Conservation (phyloP, 2,113 vertebrate genomes). For the Neolamprologus fasciatus region DNA sequence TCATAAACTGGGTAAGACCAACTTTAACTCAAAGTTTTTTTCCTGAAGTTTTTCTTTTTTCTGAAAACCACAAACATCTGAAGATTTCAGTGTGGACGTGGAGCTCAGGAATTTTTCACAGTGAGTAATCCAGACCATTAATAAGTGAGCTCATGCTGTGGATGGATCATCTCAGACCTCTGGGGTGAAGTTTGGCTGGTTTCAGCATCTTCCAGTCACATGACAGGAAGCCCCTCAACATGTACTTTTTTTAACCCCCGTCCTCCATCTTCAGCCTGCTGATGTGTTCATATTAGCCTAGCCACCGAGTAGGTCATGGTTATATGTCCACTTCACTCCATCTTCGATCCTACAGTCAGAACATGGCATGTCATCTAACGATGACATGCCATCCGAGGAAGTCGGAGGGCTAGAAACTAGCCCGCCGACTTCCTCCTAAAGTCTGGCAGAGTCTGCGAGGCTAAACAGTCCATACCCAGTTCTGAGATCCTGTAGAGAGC, state of each 20-base stretch:
- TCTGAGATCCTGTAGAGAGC: not conserved
- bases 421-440: not conserved
- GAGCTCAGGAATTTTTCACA: not conserved
- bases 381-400: too few species aligned
- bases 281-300: not conserved
- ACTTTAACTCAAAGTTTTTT: not conserved
- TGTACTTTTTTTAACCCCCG: not conserved
- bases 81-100: not conserved
- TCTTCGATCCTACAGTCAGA: not conserved
- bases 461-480: not conserved
- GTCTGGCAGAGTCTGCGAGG: not conserved
- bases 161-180: not conserved
- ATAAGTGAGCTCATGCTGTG: not conserved
- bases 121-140: not conserved
- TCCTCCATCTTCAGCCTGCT: not conserved
- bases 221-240: not conserved
- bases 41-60: not conserved
- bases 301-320: not conserved
- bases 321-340: not conserved
- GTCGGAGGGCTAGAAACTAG: not conserved
- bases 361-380: not conserved
- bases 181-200: not conserved
- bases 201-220: not conserved
- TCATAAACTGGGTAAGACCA: constrained; percentile 90
- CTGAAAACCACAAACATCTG: not conserved